Evolutionary conservation across 2,888 invertebrate genomes (phyloP).

Genomic region (Lissocephala sabroskyi): DNA sequence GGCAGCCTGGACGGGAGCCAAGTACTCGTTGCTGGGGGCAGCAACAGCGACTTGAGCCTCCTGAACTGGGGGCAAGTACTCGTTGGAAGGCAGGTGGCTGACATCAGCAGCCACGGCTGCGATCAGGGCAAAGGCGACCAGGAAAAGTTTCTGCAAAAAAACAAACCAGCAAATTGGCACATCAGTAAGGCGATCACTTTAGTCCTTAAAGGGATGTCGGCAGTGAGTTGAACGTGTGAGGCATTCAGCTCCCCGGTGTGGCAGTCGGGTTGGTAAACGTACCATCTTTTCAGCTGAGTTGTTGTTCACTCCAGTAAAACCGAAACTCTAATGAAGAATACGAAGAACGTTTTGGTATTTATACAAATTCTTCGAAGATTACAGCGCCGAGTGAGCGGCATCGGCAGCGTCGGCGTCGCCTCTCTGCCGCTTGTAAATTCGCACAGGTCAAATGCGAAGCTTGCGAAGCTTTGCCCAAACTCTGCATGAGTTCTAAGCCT

Average conservation of each 20-base stretch:
- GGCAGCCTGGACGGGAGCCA: conserved; percentile 22
- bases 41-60: conserved; percentile 18
- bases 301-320: conserved; percentile 61
- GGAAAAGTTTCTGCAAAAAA: conserved; percentile 61
- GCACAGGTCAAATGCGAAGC: conserved; percentile 36
- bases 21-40: conserved; percentile 17
- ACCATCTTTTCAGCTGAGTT: conserved; percentile 50
- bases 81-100: conserved; percentile 62
- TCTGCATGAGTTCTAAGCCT: conserved; percentile 48
- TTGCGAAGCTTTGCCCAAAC: conserved; percentile 4
- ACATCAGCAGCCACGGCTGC: conserved; percentile 64
- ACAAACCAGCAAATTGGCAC: conserved; percentile 11
- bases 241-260: no score
- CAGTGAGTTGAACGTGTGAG: no score
- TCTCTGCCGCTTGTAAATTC: conserved; percentile 46
- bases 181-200: no score
- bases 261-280: no score
- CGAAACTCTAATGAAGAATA: conserved; percentile 65
- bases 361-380: conserved; percentile 58
- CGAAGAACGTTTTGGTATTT: conserved; percentile 66
- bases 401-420: conserved; percentile 10
- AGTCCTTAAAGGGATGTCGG: no score
- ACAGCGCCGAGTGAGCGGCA: conserved; percentile 27
- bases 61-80: conserved; percentile 64
- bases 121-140: conserved; percentile 65